phyloP scores from a whole-genome alignment of 2,797 vertebrate genomes.

The Choloepus didactylus region DNA sequence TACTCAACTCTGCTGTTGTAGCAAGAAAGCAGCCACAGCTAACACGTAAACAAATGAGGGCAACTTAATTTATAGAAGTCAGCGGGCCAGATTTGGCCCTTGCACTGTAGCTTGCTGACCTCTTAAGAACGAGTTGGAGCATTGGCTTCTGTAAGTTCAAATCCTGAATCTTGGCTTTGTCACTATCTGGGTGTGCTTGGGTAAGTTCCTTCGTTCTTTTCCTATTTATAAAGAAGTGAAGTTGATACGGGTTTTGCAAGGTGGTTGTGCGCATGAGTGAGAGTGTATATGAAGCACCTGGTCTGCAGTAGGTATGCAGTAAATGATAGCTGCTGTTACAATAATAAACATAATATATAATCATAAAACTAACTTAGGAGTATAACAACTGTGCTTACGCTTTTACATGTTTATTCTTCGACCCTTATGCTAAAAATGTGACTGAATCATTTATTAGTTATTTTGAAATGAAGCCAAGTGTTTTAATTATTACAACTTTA shows the following conservation, averaged over 20 bases:
- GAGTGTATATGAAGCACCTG: neutral
- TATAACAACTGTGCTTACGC: neutral
- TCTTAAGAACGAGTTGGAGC: neutral
- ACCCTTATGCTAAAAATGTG: neutral
- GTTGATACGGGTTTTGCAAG: neutral
- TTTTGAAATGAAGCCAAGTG: conserved; percentile 36
- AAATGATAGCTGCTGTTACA: neutral
- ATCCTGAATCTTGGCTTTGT: neutral
- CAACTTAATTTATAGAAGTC: neutral
- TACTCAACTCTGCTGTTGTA: neutral
- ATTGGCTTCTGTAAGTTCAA: neutral
- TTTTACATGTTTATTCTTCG: neutral
- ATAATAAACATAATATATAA: neutral
- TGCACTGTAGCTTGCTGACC: neutral
- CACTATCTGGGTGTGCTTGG: neutral
- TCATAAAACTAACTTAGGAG: neutral
- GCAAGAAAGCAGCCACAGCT: neutral
- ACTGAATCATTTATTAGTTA: neutral
- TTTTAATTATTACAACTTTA: conserved; percentile 25
- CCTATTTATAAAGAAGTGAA: neutral
- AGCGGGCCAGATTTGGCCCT: neutral
- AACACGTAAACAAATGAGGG: fast-evolving
- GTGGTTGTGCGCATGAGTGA: neutral
- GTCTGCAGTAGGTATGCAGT: neutral
- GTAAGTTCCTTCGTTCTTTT: neutral